Evolutionary conservation across 2,113 vertebrate genomes (phyloP).

Genomic region (Myrmophylax atrothorax): DNA sequence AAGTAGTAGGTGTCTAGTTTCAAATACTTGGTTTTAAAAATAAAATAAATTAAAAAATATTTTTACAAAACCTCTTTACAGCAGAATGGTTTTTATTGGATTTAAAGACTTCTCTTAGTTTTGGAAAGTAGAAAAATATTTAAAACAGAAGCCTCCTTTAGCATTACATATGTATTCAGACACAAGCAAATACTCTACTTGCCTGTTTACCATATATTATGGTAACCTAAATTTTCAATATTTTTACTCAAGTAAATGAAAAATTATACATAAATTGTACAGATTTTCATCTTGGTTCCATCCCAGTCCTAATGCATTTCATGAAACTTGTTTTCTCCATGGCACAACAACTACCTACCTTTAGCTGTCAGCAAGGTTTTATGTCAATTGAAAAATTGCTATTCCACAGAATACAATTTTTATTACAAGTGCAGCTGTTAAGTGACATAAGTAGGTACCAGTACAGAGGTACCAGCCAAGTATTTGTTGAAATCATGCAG

Average conservation of each 20-base stretch:
- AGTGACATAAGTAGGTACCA: background rate
- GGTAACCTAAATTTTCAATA: background rate
- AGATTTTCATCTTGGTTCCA: background rate
- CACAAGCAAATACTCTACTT: background rate
- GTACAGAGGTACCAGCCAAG: background rate
- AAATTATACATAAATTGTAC: background rate
- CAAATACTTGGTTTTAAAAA: background rate
- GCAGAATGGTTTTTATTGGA: background rate
- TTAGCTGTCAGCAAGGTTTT: background rate
- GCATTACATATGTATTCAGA: background rate
- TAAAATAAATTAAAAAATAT: background rate
- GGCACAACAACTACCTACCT: background rate
- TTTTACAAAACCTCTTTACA: background rate
- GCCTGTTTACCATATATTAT: background rate
- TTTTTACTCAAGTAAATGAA: background rate
- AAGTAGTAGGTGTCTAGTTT: background rate
- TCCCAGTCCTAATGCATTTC: background rate
- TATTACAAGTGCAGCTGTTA: background rate
- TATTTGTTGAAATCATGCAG: background rate
- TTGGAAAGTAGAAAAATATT: background rate
- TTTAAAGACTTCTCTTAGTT: background rate
- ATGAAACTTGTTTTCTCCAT: background rate
- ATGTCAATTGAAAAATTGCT: background rate
- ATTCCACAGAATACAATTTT: background rate
- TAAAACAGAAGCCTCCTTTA: background rate